Conservation (phyloP, 2,113 vertebrate species). For the Nibea coibor region DNA sequence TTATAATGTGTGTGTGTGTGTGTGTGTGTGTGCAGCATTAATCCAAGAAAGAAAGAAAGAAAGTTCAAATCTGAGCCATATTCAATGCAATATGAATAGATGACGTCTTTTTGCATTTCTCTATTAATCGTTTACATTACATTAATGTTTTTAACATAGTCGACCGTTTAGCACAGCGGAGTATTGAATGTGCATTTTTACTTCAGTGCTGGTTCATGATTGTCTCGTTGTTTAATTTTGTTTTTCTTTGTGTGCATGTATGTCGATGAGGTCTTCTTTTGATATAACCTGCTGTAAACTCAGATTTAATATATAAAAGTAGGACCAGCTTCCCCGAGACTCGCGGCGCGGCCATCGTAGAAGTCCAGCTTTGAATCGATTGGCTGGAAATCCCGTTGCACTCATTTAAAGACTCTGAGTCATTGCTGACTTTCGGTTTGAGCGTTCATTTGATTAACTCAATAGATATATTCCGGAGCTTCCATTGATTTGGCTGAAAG, state of each 20-base stretch:
- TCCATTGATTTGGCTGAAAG: neutral
- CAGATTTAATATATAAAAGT: slow-evolving; percentile 8
- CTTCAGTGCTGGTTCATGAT: slow-evolving; percentile 63
- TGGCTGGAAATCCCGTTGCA: neutral
- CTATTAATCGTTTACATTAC: slow-evolving; percentile 82
- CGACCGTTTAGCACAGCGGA: slow-evolving; percentile 68
- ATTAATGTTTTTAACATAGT: slow-evolving; percentile 82
- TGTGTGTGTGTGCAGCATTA: slow-evolving; percentile 66
- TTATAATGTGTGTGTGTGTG: slow-evolving; percentile 50
- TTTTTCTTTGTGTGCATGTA: slow-evolving; percentile 52
- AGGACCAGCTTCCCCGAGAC: neutral
- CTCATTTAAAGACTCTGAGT: neutral
- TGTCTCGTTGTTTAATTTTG: slow-evolving; percentile 48
- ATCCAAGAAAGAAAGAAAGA: slow-evolving; percentile 50
- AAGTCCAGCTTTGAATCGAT: slow-evolving; percentile 3
- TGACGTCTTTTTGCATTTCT: slow-evolving; percentile 76
- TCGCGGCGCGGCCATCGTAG: neutral
- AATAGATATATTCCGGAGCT: neutral
- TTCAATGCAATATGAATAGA: slow-evolving; percentile 85
- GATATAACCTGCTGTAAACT: slow-evolving; percentile 44
- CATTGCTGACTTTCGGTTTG: neutral
- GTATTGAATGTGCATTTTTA: slow-evolving; percentile 70
- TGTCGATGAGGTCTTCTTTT: slow-evolving; percentile 36
- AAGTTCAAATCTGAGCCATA: slow-evolving; percentile 80
- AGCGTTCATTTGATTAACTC: too few relatives aligned